These are phyloP conservation scores for Pelodiscus sinensis DNA, from an alignment of 2,113 vertebrate genomes.

Conservation along the genomic window DNA sequence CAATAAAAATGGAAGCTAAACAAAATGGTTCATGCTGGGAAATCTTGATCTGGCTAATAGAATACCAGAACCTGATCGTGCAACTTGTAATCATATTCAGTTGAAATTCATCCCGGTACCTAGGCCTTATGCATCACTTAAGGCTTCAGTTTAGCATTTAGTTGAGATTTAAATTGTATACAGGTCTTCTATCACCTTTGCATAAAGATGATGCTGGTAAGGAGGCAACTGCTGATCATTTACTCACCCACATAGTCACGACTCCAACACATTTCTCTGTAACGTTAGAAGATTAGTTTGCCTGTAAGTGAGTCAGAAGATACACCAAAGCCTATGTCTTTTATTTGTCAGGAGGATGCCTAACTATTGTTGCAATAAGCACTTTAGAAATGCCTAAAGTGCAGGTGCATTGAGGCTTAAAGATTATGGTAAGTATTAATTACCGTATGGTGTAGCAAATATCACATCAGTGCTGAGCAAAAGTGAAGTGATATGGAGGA, in stretches of 20 bases:
- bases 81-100: accelerated
- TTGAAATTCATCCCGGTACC: not conserved
- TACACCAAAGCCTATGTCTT: too few relatives aligned
- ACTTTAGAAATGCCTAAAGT: not conserved
- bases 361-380: not conserved
- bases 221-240: not conserved
- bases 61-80: not conserved
- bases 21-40: not conserved
- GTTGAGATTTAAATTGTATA: not conserved
- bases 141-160: not conserved
- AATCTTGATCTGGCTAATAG: not conserved
- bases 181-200: not conserved
- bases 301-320: not conserved
- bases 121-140: not conserved
- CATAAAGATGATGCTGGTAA: not conserved
- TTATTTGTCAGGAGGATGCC: not conserved
- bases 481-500: not conserved
- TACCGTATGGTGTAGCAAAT: not conserved
- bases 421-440: not conserved
- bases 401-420: not conserved
- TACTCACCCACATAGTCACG: not conserved
- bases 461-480: not conserved
- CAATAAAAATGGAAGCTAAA: not conserved
- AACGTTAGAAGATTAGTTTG: not conserved
- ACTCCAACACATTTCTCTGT: not conserved